Base-by-base conservation (phyloP, 2,113 vertebrate species). In the Tachysurus vachellii region DNA sequence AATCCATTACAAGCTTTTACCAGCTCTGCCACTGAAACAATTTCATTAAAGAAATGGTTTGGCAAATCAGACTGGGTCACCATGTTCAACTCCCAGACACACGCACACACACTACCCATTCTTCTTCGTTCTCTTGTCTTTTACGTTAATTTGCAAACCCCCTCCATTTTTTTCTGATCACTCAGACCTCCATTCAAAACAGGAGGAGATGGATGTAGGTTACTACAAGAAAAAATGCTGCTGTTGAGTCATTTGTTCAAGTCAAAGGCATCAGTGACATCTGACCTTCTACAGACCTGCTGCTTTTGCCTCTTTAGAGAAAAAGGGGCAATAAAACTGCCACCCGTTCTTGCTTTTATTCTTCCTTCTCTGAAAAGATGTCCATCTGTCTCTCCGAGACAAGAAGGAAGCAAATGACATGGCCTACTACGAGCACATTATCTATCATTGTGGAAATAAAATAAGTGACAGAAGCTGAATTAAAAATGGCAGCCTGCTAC, bases 1-100 rank as follows among this genome's bases (percentile, higher is more conserved):
- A 99, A 99, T 99, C 98, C 97, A 99, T 99, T 99, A 99, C 96
- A 95, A 96, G 97, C 97, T 98, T 98, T 99, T 99, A 99, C 98
- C 96, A 95, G 95, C 96, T 97, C 98, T 98, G 97, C 97, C 97
- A 98, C 95, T 96, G 97, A 97, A 98, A 99, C 98, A 98, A 98
- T 99, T 99, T 99, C 97, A 99, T 99, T 99, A 99, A 98, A 97
- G 96, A 90, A 97, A 97, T 96, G 97, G 96, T 96, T 96, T 96
- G 96, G 96, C 99, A 99, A 99, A 99, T 99, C 98, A 99, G 94
- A 95, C 92, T 95, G 96, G 96, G 97, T 97, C 97, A 98, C 95
- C 92, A 95, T 87, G 93, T 93, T 96, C 95, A 95, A 95, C 95
- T 95, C 93, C 36, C 84, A 93, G 95, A 96, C 94, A 21, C 94